Percentiles rank a stretch among this genome's conserved stretches.
Conservation (phyloP, 2,113 vertebrate species). For the Siniperca knerii region DNA sequence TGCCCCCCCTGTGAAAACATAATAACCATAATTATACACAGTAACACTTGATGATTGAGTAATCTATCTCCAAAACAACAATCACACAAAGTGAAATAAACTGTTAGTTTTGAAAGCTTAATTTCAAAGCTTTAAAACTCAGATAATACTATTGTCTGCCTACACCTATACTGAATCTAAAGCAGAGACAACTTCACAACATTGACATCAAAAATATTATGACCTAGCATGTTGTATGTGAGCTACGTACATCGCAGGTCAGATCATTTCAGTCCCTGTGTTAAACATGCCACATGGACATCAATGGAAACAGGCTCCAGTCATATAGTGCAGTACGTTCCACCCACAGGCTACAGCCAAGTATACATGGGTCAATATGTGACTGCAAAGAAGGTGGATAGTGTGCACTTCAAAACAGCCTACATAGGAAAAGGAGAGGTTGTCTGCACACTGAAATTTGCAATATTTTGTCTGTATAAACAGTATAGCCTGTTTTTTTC, state of each 20-base stretch:
- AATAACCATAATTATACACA: slow-evolving; percentile 45
- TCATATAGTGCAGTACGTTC: slow-evolving; percentile 12
- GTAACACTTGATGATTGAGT: slow-evolving; percentile 31
- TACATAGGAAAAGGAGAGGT: not conserved
- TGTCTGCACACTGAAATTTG: not conserved
- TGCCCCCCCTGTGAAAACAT: slow-evolving; percentile 5
- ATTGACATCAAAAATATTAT: not conserved
- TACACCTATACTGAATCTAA: not conserved
- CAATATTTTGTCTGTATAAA: not conserved
- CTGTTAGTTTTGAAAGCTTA: slow-evolving; percentile 11
- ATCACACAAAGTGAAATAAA: slow-evolving; percentile 1
- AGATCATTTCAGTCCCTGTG: not conserved
- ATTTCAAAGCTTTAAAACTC: slow-evolving; percentile 35
- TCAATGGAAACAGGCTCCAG: slow-evolving; percentile 40
- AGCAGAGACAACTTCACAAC: not conserved
- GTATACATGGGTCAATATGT: slow-evolving; percentile 38
- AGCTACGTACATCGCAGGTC: not conserved
- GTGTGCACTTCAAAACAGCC: not conserved
- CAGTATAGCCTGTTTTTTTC: not conserved
- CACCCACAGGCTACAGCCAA: slow-evolving; percentile 20
- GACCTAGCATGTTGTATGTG: not conserved
- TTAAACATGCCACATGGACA: slow-evolving; percentile 9
- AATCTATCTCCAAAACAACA: slow-evolving; percentile 31
- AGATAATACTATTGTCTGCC: not conserved
- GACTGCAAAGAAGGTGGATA: slow-evolving; percentile 4